These are phyloP conservation scores for Sardinella longiceps DNA, from an alignment of 2,797 vertebrate species.

Conservation along the genomic window DNA sequence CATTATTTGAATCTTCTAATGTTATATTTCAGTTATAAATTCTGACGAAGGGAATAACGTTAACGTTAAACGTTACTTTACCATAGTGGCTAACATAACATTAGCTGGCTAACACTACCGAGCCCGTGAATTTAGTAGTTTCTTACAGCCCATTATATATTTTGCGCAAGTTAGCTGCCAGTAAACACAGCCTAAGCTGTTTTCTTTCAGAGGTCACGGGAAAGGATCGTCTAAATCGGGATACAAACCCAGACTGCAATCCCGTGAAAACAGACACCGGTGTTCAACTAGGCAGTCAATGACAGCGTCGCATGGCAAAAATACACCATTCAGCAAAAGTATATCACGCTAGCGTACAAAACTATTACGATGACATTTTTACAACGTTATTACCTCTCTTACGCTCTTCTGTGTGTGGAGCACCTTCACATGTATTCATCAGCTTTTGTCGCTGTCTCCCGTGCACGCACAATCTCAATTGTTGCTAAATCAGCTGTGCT, in stretches of 20 bases:
- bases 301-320: not conserved
- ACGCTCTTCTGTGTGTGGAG: not conserved
- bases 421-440: not conserved
- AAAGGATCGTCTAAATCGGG: not conserved
- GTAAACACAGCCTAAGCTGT: not conserved
- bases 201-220: not conserved
- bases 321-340: not conserved
- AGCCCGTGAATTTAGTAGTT: not conserved
- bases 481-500: constrained; percentile 48
- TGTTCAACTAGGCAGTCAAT: constrained; percentile 4
- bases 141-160: not conserved
- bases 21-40: not conserved
- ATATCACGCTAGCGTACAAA: not conserved
- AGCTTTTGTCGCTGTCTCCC: constrained; percentile 23
- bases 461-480: constrained; percentile 28
- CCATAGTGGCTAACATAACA: not conserved
- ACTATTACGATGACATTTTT: not conserved
- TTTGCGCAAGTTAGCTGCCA: not conserved
- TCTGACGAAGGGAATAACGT: not conserved
- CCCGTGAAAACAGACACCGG: constrained; percentile 17
- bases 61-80: not conserved
- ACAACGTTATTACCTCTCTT: not conserved
- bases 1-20: not conserved
- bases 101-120: not conserved
- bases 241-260: constrained; percentile 1